Evolutionary conservation across 2,113 vertebrate genomes (phyloP).

Genomic region (Rhagologus leucostigma): DNA sequence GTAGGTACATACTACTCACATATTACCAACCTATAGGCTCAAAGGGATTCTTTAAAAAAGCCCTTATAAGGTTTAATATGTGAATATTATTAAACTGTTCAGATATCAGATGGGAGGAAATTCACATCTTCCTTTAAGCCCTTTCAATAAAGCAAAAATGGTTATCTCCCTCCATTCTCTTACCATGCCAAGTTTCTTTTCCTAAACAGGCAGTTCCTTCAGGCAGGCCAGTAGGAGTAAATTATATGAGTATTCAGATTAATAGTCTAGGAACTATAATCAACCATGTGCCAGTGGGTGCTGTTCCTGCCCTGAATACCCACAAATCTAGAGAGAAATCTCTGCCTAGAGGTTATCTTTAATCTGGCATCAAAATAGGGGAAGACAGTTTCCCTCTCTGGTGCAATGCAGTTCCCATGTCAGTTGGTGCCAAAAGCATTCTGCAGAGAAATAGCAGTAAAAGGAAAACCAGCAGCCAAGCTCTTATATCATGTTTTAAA

Average conservation of each 20-base stretch:
- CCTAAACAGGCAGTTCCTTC: neutral
- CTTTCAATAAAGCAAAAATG: neutral
- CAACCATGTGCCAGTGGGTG: neutral
- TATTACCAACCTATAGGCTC: neutral
- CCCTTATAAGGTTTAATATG: neutral
- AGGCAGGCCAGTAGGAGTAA: neutral
- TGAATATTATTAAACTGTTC: neutral
- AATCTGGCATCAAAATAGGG: conserved; percentile 31
- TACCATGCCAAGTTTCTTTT: neutral
- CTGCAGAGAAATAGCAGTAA: conserved; percentile 64
- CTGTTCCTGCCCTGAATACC: conserved; percentile 1
- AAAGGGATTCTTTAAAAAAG: neutral
- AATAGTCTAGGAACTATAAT: neutral
- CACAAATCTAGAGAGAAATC: neutral
- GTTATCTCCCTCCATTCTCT: neutral
- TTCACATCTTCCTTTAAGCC: neutral
- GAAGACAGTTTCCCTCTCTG: conserved; percentile 48
- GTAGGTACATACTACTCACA: neutral
- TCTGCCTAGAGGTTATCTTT: conserved; percentile 32
- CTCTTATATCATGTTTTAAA: conserved; percentile 52
- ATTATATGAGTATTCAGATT: neutral
- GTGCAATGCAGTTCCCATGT: conserved; percentile 68
- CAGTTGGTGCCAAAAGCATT: conserved; percentile 52
- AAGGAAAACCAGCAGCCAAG: conserved; percentile 62
- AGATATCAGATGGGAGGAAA: neutral